These are phyloP conservation scores for Pocillopora verrucosa DNA, from an alignment of 64 coral and sea anemone genomes.

Conservation along the genomic window DNA sequence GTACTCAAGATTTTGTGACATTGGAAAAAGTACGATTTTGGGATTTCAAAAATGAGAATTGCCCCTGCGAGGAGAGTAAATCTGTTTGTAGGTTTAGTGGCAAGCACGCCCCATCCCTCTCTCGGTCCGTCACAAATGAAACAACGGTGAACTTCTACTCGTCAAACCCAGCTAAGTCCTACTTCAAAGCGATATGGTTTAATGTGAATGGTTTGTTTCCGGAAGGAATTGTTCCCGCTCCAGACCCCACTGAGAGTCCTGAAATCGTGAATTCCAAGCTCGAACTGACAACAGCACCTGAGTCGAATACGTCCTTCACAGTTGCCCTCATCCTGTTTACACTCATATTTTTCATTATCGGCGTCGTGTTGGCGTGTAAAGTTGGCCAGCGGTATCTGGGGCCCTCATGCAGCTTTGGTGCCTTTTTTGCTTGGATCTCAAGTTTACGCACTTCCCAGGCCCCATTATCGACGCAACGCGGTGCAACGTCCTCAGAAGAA, in stretches of 20 bases:
- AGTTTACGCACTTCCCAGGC: neutral
- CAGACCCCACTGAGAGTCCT: neutral
- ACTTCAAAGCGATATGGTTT: neutral
- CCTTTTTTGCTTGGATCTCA: neutral
- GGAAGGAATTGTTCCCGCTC: neutral
- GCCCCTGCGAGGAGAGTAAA: neutral
- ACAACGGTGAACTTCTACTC: slow-evolving; percentile 9
- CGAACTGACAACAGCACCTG: no score
- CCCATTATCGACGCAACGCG: neutral
- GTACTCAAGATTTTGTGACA: neutral
- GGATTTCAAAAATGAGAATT: neutral
- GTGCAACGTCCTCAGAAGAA: neutral
- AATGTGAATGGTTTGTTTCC: neutral
- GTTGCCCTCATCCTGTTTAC: neutral
- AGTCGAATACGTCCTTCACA: neutral
- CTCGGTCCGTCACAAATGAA: neutral
- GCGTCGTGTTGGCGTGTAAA: neutral
- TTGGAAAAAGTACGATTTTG: neutral
- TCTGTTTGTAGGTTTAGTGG: slow-evolving; percentile 1
- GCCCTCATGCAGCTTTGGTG: slow-evolving; percentile 10
- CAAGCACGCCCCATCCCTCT: neutral
- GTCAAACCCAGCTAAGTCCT: neutral
- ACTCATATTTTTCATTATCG: neutral
- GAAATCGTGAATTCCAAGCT: neutral
- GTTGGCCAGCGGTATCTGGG: neutral